phyloP scores from a whole-genome alignment of 2,113 vertebrate species.

The Propithecus coquereli region DNA sequence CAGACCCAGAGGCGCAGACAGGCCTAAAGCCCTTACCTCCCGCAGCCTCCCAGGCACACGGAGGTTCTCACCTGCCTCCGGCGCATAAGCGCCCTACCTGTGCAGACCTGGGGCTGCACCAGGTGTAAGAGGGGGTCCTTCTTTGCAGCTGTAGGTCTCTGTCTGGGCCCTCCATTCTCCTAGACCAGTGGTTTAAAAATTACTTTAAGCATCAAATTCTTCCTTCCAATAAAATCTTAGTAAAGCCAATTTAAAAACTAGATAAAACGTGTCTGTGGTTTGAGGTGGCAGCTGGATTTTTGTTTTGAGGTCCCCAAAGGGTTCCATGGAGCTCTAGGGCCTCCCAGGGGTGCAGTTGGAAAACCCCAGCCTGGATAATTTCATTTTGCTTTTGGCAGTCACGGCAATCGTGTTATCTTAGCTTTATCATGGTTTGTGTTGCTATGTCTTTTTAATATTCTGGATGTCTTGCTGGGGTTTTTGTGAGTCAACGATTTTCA shows the following conservation, averaged over 20 bases:
- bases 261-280: neutral
- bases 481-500: neutral
- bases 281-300: neutral
- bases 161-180: neutral
- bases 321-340: neutral
- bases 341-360: neutral
- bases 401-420: neutral
- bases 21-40: neutral
- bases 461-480: neutral
- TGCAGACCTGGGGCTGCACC: neutral
- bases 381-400: neutral
- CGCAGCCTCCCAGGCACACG: rapidly evolving
- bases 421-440: neutral
- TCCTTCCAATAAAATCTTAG: neutral
- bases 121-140: neutral
- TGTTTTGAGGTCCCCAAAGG: neutral
- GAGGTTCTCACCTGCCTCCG: neutral
- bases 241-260: neutral
- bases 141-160: neutral
- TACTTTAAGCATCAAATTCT: neutral
- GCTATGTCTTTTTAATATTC: neutral
- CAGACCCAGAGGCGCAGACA: neutral
- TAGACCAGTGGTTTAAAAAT: neutral
- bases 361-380: neutral
- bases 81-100: no score